Evolutionary conservation across 2,113 vertebrate species (phyloP), one percentile per base, ranked within the genome.

Genomic region (Pelecanoides urinatrix): DNA sequence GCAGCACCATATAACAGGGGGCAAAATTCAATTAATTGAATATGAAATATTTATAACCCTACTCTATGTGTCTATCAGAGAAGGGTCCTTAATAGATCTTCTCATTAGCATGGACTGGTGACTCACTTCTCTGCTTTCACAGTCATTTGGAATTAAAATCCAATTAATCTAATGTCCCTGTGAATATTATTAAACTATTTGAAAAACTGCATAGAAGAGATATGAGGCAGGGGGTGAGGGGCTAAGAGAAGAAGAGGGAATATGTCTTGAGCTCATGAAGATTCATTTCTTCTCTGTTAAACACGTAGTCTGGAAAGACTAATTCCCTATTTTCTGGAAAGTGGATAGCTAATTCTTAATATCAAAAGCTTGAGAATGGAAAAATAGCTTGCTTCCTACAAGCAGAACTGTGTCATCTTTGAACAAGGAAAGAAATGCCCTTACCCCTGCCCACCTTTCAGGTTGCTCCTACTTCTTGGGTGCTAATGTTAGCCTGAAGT

Each of bases 21-120:
- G 97, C 97, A 98, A 98, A 97, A 98, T 98, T 98, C 98, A 98
- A 98, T 98, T 98, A 98, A 98, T 98, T 99, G 97, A 97, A 98
- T 98, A 98, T 98, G 98, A 98, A 99, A 99, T 99, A 99, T 99
- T 98, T 99, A 98, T 98, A 98, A 98, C 97, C 98, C 97, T 97
- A 95, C 97, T 97, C 97, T 97, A 97, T 96, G 97, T 98, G 98
- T 98, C 98, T 98, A 97, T 98, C 98, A 98, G 98, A 98, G 97
- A 98, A 98, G 98, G 98, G 98, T 98, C 98, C 98, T 98, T 98
- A 99, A 99, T 99, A 99, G 98, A 98, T 98, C 98, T 98, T 98
- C 98, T 99, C 99, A 99, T 99, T 99, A 99, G 98, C 98, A 98
- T 98, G 98, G 98, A 98, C 98, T 98, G 98, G 98, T 96, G 98